Evolutionary conservation across 2,113 vertebrate genomes (phyloP), one percentile per base, ranked within the genome.

Genomic region (Hippopotamus amphibius): DNA sequence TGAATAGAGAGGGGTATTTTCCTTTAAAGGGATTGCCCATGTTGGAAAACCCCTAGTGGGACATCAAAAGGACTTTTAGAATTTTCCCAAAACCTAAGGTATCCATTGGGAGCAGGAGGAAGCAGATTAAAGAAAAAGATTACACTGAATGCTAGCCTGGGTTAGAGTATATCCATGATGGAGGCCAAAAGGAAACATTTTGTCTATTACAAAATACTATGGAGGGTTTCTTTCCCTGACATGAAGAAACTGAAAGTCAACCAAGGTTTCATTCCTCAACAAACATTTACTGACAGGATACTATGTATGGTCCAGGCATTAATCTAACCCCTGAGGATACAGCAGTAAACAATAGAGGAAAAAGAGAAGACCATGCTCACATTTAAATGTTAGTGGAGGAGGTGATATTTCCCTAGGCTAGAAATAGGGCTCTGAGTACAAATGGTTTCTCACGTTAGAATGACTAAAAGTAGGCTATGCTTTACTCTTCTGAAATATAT

Each of bases 321-420:
- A 88, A 94, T 88, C 41, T 53, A 68, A 91, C 28, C 19, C 48
- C 33, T 41, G 11, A 69, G 3, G 30, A 82, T 68, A 37, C 2
- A 85, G 5, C n/a, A 77, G 13, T 85, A 93, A 95, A 95, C 37
- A 91, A 46, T 24, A 88, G 2, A 91, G 41, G 63, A 33, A 12
- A 88, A 41, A 48, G 30, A 43, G 4, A 50, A 80, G 7, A 10
- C 22, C 84, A 10, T 50, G 48, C 4, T 85, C 16, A 77, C 12
- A 83, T 69, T 96, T 61, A 89, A 55, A 94, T 94, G 24, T 66
- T 92, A 72, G 30, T 93, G 48, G 10, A 96, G 22, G 43, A 86
- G 16, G 13, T 37, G 24, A 1, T 53, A 74, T 82, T 83, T 93
- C 43, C 46, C 3, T 71, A 55, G 24, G 5, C 43, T 84, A 71